Conservation (phyloP, 2,888 invertebrate genomes). For the Itoplectis maculator region DNA sequence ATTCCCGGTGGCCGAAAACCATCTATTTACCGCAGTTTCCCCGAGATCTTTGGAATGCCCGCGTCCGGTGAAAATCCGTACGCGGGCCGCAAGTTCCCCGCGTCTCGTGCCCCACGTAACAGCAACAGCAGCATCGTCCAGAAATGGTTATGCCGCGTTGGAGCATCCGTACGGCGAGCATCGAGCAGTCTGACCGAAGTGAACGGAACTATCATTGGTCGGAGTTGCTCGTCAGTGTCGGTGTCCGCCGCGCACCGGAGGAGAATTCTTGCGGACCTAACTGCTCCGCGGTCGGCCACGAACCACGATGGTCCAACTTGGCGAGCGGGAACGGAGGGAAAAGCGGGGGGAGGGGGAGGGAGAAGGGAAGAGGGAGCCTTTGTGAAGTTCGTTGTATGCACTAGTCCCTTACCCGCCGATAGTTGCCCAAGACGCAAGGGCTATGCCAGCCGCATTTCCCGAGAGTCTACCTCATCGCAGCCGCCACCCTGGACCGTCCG, state of each 20-base stretch:
- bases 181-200: background rate
- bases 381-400: constrained; percentile 56
- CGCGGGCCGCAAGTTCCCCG: background rate
- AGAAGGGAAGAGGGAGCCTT: constrained; percentile 40
- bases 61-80: constrained; percentile 26
- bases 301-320: constrained; percentile 46
- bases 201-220: constrained; percentile 36
- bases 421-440: constrained; percentile 60
- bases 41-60: constrained; percentile 39
- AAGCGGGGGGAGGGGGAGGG: no score
- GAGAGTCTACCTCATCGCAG: constrained; percentile 47
- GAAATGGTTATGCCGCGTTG: background rate
- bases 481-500: constrained; percentile 19
- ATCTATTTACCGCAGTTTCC: constrained; percentile 15
- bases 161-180: constrained; percentile 15
- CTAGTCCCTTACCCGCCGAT: constrained; percentile 51
- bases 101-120: background rate
- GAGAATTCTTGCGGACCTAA: constrained; percentile 43
- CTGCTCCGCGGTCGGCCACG: background rate
- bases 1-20: background rate
- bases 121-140: no score
- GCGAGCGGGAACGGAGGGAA: no score
- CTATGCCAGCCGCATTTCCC: constrained; percentile 41
- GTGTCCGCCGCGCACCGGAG: constrained; percentile 11
- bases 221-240: background rate